A percentile compares a stretch with the other conserved stretches of the same genome.
phyloP scores from a whole-genome alignment of 2,888 invertebrate species.

The Phaonia tiefii region DNA sequence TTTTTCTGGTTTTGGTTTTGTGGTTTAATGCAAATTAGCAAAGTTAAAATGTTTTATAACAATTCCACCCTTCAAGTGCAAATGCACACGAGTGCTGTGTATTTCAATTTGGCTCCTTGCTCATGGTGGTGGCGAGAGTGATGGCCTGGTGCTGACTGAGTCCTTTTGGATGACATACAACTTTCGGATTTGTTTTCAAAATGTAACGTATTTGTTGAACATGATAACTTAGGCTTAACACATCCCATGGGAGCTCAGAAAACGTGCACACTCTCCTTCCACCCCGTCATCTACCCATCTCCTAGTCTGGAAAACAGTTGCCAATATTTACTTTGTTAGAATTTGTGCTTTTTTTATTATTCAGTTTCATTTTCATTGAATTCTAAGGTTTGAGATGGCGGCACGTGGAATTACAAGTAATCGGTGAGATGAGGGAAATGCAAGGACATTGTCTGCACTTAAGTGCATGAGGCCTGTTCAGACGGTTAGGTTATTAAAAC shows the following conservation, averaged over 20 bases:
- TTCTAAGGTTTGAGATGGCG: conserved; percentile 26
- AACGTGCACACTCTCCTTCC: conserved; percentile 17
- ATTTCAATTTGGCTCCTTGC: conserved; percentile 11
- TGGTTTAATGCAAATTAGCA: conserved; percentile 66
- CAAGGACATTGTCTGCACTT: background rate
- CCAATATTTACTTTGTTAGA: conserved; percentile 42
- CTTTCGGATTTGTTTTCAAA: conserved; percentile 19
- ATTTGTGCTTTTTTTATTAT: conserved; percentile 51
- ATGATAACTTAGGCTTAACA: conserved; percentile 56
- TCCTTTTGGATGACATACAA: conserved; percentile 29
- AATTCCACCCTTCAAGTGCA: conserved; percentile 20
- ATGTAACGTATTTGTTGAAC: conserved; percentile 55
- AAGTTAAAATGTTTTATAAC: conserved; percentile 58
- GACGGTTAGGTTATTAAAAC: background rate
- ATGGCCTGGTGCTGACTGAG: background rate
- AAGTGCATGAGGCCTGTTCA: background rate
- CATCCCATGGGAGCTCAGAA: conserved; percentile 29
- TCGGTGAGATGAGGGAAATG: conserved; percentile 1
- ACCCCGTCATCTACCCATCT: conserved; percentile 31
- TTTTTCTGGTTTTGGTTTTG: conserved; percentile 42
- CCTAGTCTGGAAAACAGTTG: too few species aligned
- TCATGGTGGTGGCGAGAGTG: conserved; percentile 2
- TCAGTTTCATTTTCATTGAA: too few species aligned
- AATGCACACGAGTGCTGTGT: background rate
- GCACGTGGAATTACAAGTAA: conserved; percentile 51